Conservation (phyloP, 2,888 invertebrate genomes). For the Pristionchus mayeri region DNA sequence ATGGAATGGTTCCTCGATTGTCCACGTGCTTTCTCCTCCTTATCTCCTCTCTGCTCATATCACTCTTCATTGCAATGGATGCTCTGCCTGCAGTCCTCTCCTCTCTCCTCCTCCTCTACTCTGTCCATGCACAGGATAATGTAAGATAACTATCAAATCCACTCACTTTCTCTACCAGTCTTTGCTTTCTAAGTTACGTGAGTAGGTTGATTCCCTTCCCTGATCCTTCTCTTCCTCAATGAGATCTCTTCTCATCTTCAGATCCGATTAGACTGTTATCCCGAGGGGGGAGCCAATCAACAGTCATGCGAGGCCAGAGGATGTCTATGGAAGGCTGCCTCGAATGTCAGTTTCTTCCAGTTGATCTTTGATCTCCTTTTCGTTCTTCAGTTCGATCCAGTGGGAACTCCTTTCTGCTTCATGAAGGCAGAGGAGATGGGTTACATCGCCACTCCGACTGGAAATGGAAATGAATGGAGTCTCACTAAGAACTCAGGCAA, state of each 20-base stretch:
- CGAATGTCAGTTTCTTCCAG: neutral
- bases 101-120: conserved; percentile 1
- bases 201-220: neutral
- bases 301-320: conserved; percentile 65
- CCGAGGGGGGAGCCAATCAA: conserved; percentile 63
- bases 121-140: conserved; percentile 15
- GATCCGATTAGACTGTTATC: conserved; percentile 66
- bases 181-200: too few relatives aligned
- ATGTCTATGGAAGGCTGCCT: conserved; percentile 60
- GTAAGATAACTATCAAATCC: neutral
- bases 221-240: neutral
- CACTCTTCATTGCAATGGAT: conserved; percentile 22
- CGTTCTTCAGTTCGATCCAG: conserved; percentile 27
- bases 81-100: neutral
- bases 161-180: neutral
- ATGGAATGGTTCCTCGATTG: neutral
- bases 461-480: conserved; percentile 22
- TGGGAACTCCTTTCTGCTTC: conserved; percentile 42
- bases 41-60: conserved; percentile 26
- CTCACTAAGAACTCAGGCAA: conserved; percentile 42
- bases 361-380: conserved; percentile 5
- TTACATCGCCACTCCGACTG: conserved; percentile 19
- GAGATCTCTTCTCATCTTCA: neutral
- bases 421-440: conserved; percentile 46
- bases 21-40: conserved; percentile 38